phyloP scores from a whole-genome alignment of 2,113 vertebrate genomes.

The Lamprologus tigripictilis region DNA sequence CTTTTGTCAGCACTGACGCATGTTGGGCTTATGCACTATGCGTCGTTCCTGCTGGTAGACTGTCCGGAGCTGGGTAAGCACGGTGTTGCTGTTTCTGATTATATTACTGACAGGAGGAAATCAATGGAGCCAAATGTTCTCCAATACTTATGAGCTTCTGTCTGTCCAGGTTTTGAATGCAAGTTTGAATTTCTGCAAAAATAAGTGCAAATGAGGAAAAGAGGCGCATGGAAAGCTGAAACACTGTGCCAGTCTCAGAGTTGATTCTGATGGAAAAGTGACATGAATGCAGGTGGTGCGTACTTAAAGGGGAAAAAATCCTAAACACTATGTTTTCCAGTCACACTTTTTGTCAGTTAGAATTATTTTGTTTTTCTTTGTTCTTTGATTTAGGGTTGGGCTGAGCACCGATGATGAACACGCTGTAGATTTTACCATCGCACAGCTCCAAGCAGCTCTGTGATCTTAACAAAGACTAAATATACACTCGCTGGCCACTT shows the following conservation, averaged over 20 bases:
- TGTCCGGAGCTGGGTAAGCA: background rate
- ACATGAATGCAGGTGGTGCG: background rate
- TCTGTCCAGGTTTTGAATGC: background rate
- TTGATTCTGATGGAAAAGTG: background rate
- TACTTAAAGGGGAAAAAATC: background rate
- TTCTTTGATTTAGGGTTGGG: rapidly evolving
- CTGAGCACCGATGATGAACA: background rate
- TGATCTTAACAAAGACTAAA: background rate
- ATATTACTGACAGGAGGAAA: background rate
- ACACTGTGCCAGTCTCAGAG: too few relatives aligned
- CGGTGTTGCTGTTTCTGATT: background rate
- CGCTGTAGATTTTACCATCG: rapidly evolving
- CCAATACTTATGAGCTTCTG: background rate
- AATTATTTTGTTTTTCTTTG: background rate
- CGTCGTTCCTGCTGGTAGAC: rapidly evolving
- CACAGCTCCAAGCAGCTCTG: background rate
- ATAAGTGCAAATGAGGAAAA: background rate
- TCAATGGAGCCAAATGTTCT: background rate
- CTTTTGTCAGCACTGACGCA: background rate
- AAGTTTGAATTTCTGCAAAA: background rate
- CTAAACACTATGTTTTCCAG: background rate
- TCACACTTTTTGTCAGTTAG: background rate
- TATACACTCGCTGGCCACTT: background rate
- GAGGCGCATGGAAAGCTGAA: rapidly evolving
- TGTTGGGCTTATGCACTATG: background rate